Conservation (phyloP, 1,140 invertebrate genomes). For the Bombus turneri region DNA sequence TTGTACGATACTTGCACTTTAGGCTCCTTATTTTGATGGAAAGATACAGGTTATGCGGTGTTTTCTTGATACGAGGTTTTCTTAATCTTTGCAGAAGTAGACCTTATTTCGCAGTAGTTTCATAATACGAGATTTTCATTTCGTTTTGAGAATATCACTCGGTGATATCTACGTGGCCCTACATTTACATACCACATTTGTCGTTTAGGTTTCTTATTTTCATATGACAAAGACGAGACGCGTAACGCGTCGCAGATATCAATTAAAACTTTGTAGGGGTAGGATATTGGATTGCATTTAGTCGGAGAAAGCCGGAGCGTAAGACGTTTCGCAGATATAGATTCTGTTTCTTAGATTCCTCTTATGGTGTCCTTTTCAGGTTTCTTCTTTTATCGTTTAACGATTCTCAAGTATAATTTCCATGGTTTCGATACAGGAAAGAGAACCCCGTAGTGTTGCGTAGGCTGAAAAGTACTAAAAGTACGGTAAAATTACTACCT, state of each 20-base stretch:
- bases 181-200: not conserved
- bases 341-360: not conserved
- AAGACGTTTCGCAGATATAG: not conserved
- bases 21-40: not conserved
- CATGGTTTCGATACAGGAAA: not conserved
- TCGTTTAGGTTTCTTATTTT: not conserved
- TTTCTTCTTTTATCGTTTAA: not conserved
- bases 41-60: not conserved
- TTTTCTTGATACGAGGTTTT: not conserved
- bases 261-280: not conserved
- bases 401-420: not conserved
- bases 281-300: not conserved
- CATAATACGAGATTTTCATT: too few relatives aligned
- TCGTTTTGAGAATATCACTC: too few relatives aligned
- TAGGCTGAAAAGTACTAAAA: not conserved
- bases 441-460: too few relatives aligned
- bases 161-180: not conserved
- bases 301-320: not conserved
- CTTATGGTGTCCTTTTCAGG: not conserved
- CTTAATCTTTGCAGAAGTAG: not conserved
- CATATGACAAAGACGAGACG: not conserved
- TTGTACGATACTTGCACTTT: not conserved
- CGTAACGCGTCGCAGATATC: not conserved
- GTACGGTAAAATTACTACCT: not conserved
- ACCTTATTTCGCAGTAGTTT: too few relatives aligned